Evolutionary conservation across 2,113 vertebrate species (phyloP).

Genomic region (Odocoileus virginianus): DNA sequence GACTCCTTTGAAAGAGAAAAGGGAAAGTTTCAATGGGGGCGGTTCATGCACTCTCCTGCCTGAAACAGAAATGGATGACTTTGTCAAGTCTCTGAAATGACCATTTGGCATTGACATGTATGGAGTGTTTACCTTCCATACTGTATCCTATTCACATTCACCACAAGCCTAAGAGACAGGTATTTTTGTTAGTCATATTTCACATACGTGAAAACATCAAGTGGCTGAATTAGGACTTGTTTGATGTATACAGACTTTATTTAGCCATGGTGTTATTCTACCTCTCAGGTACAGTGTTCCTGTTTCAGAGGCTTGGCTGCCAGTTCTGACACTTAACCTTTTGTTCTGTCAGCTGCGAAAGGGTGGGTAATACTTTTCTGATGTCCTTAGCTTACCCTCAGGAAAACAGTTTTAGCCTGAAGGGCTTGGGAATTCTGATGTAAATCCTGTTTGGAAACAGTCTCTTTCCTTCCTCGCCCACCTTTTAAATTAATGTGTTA

Average conservation of each 20-base stretch:
- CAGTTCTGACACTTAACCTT: background rate
- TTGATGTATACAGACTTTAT: background rate
- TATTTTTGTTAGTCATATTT: slow-evolving; percentile 30
- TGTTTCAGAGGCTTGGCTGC: background rate
- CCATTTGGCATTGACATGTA: background rate
- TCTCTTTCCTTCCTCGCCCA: background rate
- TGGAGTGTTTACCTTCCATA: background rate
- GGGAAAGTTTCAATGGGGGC: background rate
- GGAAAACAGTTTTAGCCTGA: slow-evolving; percentile 6
- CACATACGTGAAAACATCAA: background rate
- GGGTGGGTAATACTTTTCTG: background rate
- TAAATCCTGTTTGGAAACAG: slow-evolving; percentile 34
- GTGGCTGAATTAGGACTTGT: background rate
- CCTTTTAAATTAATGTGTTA: background rate
- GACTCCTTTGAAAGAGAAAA: background rate
- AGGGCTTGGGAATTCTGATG: slow-evolving; percentile 8
- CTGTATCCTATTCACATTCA: background rate
- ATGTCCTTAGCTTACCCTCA: background rate
- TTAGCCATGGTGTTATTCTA: background rate
- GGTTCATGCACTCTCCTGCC: background rate
- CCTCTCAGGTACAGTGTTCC: background rate
- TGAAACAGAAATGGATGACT: background rate
- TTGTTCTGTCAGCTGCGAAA: background rate
- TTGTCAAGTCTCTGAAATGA: slow-evolving; percentile 4
- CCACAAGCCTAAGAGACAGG: background rate